Percentiles rank a stretch among this genome's conserved stretches.
phyloP scores from a whole-genome alignment of 2,797 vertebrate genomes.

The Myripristis jacobus region DNA sequence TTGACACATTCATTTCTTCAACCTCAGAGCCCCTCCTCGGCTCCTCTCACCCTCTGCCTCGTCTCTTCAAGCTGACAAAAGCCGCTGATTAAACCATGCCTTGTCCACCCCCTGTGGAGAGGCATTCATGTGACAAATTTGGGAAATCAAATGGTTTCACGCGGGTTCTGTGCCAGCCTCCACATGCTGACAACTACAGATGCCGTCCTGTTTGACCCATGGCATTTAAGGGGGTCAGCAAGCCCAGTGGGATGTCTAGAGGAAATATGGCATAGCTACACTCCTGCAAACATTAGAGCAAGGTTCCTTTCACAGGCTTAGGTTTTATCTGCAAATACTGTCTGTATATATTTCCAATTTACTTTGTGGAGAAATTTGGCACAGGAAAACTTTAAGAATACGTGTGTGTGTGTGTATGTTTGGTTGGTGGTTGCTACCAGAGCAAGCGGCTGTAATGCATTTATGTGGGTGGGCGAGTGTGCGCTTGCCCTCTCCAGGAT shows the following conservation, averaged over 20 bases:
- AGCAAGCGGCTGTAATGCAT: too few species aligned
- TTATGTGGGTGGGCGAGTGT: background rate
- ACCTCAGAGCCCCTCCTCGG: conserved; percentile 29
- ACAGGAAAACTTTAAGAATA: too few species aligned
- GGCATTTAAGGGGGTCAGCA: conserved; percentile 21
- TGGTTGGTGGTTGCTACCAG: too few species aligned
- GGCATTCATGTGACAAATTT: conserved; percentile 46
- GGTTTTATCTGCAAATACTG: conserved; percentile 25
- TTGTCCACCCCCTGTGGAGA: conserved; percentile 52
- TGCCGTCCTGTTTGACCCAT: conserved; percentile 39
- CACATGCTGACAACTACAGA: conserved; percentile 41
- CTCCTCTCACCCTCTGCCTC: conserved; percentile 41
- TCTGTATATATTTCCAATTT: conserved; percentile 17
- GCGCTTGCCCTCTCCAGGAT: background rate
- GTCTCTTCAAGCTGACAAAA: conserved; percentile 66
- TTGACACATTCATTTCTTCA: conserved; percentile 67
- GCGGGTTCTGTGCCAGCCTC: conserved; percentile 16
- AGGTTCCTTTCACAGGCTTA: background rate
- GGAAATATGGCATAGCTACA: conserved; percentile 38
- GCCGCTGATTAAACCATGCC: conserved; percentile 62
- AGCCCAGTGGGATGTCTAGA: conserved; percentile 16
- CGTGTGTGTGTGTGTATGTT: too few species aligned
- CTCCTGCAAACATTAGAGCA: conserved; percentile 36
- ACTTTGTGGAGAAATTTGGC: conserved; percentile 35
- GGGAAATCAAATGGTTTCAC: conserved; percentile 60